phyloP scores from a whole-genome alignment of 1,140 invertebrate genomes.

The Ceratina calcarata region DNA sequence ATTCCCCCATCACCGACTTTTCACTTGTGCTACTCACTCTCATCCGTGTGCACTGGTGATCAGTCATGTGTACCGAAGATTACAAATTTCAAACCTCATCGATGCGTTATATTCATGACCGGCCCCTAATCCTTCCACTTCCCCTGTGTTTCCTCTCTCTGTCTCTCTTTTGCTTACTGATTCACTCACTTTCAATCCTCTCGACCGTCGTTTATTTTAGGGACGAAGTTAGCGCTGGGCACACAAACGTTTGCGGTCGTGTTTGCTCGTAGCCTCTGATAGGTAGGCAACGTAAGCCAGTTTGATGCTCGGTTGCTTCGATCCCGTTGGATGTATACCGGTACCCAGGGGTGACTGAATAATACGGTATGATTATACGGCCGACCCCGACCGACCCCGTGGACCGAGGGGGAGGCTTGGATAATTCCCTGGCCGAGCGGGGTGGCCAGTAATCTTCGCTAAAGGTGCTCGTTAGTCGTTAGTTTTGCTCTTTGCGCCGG shows the following conservation, averaged over 20 bases:
- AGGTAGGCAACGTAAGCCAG: constrained; percentile 72
- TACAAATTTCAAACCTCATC: constrained; percentile 44
- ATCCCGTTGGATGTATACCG: constrained; percentile 67
- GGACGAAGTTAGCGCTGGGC: constrained; percentile 59
- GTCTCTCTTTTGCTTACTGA: background rate
- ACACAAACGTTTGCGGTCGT: constrained; percentile 73
- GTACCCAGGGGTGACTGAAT: constrained; percentile 64
- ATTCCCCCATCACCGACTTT: background rate
- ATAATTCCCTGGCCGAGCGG: constrained; percentile 36
- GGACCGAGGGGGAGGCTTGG: constrained; percentile 46
- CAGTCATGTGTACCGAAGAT: constrained; percentile 39
- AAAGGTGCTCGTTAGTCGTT: constrained; percentile 53
- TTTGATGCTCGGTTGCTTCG: constrained; percentile 73
- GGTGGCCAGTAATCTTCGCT: constrained; percentile 35
- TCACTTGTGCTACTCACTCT: constrained; percentile 16
- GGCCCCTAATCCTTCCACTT: constrained; percentile 29
- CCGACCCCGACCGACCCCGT: constrained; percentile 52
- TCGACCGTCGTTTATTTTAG: constrained; percentile 52
- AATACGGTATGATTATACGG: constrained; percentile 72
- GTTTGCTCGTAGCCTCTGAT: constrained; percentile 65
- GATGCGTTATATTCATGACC: constrained; percentile 44
- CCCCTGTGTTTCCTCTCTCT: background rate
- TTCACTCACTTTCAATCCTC: too few relatives aligned
- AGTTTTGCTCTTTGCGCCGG: constrained; percentile 32
- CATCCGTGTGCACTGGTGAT: constrained; percentile 11